A percentile compares a stretch with the other conserved stretches of the same genome.
Conservation (phyloP, 1,140 invertebrate species). For the Lordiphosa stackelbergi region DNA sequence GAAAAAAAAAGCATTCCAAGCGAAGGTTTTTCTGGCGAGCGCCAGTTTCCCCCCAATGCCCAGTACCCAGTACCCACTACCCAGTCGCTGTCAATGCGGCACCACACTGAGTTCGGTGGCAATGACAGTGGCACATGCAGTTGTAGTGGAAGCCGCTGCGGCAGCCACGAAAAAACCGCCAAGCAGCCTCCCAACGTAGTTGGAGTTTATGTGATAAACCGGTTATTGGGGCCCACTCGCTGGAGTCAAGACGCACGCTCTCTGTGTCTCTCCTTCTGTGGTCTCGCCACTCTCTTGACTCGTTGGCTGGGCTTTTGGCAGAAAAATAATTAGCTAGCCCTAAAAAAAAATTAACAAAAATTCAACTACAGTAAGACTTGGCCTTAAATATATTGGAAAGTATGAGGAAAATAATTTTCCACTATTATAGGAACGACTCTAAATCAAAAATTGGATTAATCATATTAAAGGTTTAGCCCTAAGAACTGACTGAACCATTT, state of each 20-base stretch:
- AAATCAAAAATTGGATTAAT: too few relatives aligned
- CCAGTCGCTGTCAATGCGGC: conserved; percentile 41
- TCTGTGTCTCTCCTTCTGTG: conserved; percentile 18
- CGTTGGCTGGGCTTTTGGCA: conserved; percentile 53
- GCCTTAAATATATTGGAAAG: background rate
- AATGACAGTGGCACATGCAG: conserved; percentile 77
- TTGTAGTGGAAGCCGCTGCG: conserved; percentile 73
- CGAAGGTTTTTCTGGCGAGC: conserved; percentile 51
- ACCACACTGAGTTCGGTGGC: conserved; percentile 77
- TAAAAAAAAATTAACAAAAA: conserved; percentile 25
- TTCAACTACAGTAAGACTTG: too few relatives aligned
- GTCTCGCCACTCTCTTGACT: conserved; percentile 49
- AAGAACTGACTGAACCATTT: too few relatives aligned
- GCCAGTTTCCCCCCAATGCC: conserved; percentile 17
- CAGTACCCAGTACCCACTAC: conserved; percentile 5
- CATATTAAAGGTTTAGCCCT: too few relatives aligned
- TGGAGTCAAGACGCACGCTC: conserved; percentile 17
- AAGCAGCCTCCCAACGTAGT: conserved; percentile 60
- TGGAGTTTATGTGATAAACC: conserved; percentile 17
- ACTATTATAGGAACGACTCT: too few relatives aligned
- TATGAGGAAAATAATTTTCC: conserved; percentile 16
- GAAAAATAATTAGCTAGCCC: conserved; percentile 65
- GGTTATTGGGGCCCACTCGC: conserved; percentile 17
- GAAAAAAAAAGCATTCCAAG: conserved; percentile 55
- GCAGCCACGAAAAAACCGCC: conserved; percentile 57